Conservation (phyloP, 35 echinoderm and acorn worm genomes). For the Heliocidaris erythrogramma region DNA sequence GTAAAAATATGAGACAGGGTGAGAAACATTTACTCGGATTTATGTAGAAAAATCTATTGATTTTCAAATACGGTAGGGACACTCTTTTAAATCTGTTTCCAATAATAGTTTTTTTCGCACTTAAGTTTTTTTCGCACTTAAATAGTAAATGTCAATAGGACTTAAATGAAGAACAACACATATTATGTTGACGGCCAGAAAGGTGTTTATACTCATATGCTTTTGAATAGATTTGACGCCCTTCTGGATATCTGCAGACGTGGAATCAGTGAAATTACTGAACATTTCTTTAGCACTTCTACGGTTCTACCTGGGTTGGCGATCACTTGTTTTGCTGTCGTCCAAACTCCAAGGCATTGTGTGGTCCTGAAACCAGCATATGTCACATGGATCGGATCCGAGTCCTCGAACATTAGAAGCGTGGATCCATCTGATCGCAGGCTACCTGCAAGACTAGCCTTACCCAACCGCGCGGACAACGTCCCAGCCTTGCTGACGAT, state of each 20-base stretch:
- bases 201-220: too few species aligned
- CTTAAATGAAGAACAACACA: too few species aligned
- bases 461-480: background rate
- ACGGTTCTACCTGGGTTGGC: background rate
- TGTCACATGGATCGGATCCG: background rate
- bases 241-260: too few species aligned
- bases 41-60: too few species aligned
- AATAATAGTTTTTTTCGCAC: too few species aligned
- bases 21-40: too few species aligned
- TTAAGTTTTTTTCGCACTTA: too few species aligned
- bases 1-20: background rate
- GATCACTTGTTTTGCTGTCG: background rate
- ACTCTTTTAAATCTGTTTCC: too few species aligned
- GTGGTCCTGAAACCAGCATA: slow-evolving; percentile 3
- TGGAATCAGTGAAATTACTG: background rate
- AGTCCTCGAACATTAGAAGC: background rate
- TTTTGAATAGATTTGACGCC: too few species aligned
- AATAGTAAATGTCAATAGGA: too few species aligned
- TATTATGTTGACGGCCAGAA: too few species aligned
- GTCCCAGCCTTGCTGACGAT: background rate
- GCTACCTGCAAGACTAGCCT: background rate
- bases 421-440: slow-evolving; percentile 15
- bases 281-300: background rate
- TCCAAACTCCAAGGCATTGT: background rate
- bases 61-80: too few species aligned